These are phyloP conservation scores for Bombus terrestris DNA, from an alignment of 1,140 invertebrate species.

Conservation along the genomic window DNA sequence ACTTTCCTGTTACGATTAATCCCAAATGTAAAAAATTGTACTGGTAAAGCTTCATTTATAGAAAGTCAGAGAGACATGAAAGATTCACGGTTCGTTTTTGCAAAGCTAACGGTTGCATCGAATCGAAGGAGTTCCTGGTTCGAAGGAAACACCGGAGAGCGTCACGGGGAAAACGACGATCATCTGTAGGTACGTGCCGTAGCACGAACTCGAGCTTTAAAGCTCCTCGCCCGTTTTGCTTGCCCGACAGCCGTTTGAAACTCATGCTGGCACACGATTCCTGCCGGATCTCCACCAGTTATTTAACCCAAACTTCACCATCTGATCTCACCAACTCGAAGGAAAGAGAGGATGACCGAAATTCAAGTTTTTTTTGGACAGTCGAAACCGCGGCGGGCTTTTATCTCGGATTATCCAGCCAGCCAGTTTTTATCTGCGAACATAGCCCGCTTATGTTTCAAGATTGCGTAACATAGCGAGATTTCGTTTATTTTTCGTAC, in stretches of 20 bases:
- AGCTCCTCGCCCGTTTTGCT: background rate
- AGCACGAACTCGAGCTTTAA: constrained; percentile 48
- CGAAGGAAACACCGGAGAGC: no score
- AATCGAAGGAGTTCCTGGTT: no score
- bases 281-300: background rate
- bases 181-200: constrained; percentile 63
- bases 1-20: no score
- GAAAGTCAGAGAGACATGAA: constrained; percentile 67
- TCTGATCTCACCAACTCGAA: constrained; percentile 1
- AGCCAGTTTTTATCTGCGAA: background rate
- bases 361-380: background rate
- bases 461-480: constrained; percentile 9
- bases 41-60: constrained; percentile 46
- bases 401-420: constrained; percentile 27
- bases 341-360: background rate
- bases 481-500: background rate
- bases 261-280: background rate
- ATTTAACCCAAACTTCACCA: constrained; percentile 11
- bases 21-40: background rate
- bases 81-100: constrained; percentile 57
- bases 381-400: background rate
- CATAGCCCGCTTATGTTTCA: background rate
- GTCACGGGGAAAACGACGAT: background rate
- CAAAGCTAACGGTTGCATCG: background rate
- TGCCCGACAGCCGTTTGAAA: background rate